Conservation (phyloP, 1,140 invertebrate species). For the Dendroctonus ponderosae region DNA sequence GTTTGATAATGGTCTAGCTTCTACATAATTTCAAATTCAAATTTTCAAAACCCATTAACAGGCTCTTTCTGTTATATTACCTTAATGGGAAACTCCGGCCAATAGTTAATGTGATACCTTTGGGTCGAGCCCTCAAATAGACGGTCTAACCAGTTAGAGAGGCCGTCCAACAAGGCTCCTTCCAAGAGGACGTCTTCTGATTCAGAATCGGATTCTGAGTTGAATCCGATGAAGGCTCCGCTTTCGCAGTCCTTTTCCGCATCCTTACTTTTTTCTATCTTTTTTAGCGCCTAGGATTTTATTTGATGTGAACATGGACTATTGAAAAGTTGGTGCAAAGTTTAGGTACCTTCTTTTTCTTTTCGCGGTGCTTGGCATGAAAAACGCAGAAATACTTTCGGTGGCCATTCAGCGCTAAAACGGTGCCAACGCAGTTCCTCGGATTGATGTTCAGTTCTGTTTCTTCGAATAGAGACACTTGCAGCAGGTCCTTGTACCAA, state of each 20-base stretch:
- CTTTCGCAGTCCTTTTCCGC: slow-evolving; percentile 63
- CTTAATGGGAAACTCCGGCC: slow-evolving; percentile 75
- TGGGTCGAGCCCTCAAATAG: slow-evolving; percentile 94
- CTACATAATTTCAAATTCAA: too few relatives aligned
- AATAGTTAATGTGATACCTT: slow-evolving; percentile 94
- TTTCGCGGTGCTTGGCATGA: slow-evolving; percentile 86
- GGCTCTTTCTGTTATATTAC: slow-evolving; percentile 19
- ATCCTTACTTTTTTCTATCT: slow-evolving; percentile 1
- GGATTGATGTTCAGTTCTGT: slow-evolving; percentile 89
- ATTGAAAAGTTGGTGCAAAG: background rate
- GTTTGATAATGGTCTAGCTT: background rate
- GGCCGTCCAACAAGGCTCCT: slow-evolving; percentile 78
- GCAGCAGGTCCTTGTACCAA: slow-evolving; percentile 90
- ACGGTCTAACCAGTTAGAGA: slow-evolving; percentile 95
- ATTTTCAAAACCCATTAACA: too few relatives aligned
- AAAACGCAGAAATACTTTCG: slow-evolving; percentile 98
- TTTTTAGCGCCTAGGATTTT: background rate
- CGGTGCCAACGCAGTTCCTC: slow-evolving; percentile 95
- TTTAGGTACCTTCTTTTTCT: slow-evolving; percentile 26
- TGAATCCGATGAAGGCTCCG: slow-evolving; percentile 78
- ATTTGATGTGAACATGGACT: background rate
- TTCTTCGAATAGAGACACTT: slow-evolving; percentile 77
- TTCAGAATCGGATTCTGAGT: slow-evolving; percentile 58
- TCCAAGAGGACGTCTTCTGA: slow-evolving; percentile 48
- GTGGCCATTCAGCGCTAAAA: slow-evolving; percentile 92